These are phyloP conservation scores for Thryonomys swinderianus DNA, from an alignment of 2,113 vertebrate species.

Conservation along the genomic window DNA sequence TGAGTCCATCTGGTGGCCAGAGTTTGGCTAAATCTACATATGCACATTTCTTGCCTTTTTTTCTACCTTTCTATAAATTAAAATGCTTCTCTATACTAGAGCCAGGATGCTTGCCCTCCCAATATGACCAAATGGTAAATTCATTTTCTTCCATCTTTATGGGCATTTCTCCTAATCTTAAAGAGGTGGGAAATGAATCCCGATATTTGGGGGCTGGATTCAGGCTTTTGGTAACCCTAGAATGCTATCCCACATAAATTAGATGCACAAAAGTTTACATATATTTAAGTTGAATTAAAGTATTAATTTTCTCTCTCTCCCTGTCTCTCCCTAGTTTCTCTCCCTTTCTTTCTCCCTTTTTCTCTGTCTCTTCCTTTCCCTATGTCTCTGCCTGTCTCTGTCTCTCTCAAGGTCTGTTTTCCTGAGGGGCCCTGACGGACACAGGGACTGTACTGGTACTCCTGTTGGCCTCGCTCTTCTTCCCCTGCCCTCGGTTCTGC, in stretches of 20 bases:
- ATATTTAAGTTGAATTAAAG: background rate
- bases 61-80: background rate
- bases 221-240: too few relatives aligned
- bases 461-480: background rate
- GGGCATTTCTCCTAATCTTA: background rate
- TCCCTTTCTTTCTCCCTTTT: too few relatives aligned
- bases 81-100: background rate
- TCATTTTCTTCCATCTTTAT: background rate
- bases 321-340: background rate
- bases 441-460: background rate
- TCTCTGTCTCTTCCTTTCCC: background rate
- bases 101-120: background rate
- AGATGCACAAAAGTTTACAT: background rate
- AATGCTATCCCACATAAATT: background rate
- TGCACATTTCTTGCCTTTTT: background rate
- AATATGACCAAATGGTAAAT: background rate
- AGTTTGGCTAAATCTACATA: background rate
- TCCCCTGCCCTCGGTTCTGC: rapidly evolving
- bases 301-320: background rate
- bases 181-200: background rate
- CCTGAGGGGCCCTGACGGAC: background rate
- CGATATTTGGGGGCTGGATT: background rate
- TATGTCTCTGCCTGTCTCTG: background rate
- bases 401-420: background rate
- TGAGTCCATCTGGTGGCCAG: background rate